phyloP scores from a whole-genome alignment of 2,797 vertebrate genomes.

The Sternarchorhynchus goeldii region DNA sequence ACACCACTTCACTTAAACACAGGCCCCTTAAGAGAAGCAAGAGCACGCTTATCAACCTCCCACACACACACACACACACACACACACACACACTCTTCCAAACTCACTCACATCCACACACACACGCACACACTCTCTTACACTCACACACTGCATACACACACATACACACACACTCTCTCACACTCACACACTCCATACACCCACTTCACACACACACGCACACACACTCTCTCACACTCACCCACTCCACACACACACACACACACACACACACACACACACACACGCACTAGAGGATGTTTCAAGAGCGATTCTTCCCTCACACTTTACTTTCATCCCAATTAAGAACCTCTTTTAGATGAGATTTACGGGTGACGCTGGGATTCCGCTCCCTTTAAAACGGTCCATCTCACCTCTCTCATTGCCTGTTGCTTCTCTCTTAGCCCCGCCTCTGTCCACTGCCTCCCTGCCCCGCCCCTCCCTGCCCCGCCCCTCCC shows the following conservation, averaged over 20 bases:
- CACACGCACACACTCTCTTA: no score
- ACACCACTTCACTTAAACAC: constrained; percentile 20
- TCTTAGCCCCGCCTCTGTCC: background rate
- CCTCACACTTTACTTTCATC: constrained; percentile 53
- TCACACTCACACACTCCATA: no score
- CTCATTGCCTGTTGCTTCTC: constrained; percentile 61
- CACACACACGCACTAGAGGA: constrained; percentile 21
- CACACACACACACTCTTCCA: constrained; percentile 5
- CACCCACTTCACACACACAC: background rate
- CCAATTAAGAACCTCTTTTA: constrained; percentile 71
- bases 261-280: background rate
- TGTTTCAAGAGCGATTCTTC: constrained; percentile 54
- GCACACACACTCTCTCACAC: background rate
- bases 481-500: no score
- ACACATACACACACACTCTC: no score
- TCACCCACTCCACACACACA: background rate
- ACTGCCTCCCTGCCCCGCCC: no score
- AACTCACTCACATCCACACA: background rate
- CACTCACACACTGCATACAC: no score
- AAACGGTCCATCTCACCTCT: constrained; percentile 64
- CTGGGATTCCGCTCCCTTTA: constrained; percentile 71
- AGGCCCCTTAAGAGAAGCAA: constrained; percentile 17
- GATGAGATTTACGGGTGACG: constrained; percentile 63
- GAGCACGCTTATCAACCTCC: constrained; percentile 32
- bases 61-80: constrained; percentile 3